Percentiles rank a stretch among this genome's conserved stretches.
Conservation (phyloP, 2,797 vertebrate species). For the Pseudopleuronectes americanus region DNA sequence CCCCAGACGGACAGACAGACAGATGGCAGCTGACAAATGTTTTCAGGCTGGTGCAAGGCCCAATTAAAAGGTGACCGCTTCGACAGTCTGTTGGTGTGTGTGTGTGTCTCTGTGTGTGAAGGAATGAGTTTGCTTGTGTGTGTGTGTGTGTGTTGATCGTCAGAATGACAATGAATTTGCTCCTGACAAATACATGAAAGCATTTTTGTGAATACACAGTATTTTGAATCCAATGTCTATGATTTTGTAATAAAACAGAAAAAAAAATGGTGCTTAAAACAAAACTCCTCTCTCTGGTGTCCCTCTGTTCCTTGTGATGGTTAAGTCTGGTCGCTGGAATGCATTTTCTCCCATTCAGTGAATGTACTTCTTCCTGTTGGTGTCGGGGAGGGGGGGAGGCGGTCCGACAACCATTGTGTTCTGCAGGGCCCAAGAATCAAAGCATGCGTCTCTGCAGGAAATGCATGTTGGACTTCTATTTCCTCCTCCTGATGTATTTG, state of each 20-base stretch:
- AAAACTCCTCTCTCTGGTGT: slow-evolving; percentile 39
- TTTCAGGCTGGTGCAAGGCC: slow-evolving; percentile 67
- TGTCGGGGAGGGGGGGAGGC: slow-evolving; percentile 35
- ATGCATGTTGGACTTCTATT: slow-evolving; percentile 74
- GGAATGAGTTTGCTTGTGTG: slow-evolving; percentile 39
- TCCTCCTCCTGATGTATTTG: slow-evolving; percentile 57
- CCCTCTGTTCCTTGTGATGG: slow-evolving; percentile 45
- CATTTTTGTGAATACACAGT: slow-evolving; percentile 66
- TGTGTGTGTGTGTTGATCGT: slow-evolving; percentile 28
- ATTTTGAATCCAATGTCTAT: slow-evolving; percentile 64
- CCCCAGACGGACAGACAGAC: slow-evolving; percentile 79
- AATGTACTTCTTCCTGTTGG: slow-evolving; percentile 37
- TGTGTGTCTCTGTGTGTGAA: slow-evolving; percentile 40
- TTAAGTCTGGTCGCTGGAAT: slow-evolving; percentile 63
- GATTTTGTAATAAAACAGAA: slow-evolving; percentile 75
- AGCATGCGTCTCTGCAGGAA: slow-evolving; percentile 81
- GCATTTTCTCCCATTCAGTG: slow-evolving; percentile 70
- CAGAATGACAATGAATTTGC: slow-evolving; percentile 49
- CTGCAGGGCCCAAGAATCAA: slow-evolving; percentile 69
- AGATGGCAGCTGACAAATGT: slow-evolving; percentile 86
- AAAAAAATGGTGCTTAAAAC: slow-evolving; percentile 59
- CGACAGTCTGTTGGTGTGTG: slow-evolving; percentile 58
- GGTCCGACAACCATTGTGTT: slow-evolving; percentile 80
- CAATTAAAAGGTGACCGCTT: slow-evolving; percentile 82
- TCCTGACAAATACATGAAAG: slow-evolving; percentile 45